Percentiles rank a stretch among this genome's conserved stretches.
Conservation (phyloP, 2,888 invertebrate species). For the Leptura quadrifasciata region DNA sequence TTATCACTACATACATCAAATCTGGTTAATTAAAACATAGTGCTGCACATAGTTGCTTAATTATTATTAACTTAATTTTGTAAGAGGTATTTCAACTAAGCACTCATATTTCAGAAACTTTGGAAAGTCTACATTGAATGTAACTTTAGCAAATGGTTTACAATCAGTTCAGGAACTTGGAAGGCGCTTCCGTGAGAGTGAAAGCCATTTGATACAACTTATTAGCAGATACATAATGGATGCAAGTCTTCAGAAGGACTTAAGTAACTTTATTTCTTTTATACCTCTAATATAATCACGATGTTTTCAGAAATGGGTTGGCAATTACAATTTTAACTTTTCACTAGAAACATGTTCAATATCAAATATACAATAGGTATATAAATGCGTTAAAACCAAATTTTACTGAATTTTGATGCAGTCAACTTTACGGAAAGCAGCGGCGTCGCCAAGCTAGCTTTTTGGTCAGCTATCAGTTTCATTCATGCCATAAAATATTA, state of each 20-base stretch:
- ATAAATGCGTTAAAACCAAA: no score
- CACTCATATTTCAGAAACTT: conserved; percentile 52
- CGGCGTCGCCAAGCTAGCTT: no score
- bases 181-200: conserved; percentile 59
- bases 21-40: background rate
- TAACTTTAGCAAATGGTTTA: conserved; percentile 50
- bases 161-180: conserved; percentile 57
- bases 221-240: conserved; percentile 64
- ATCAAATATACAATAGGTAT: no score
- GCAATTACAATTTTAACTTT: no score
- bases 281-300: background rate
- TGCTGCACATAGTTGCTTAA: conserved; percentile 7
- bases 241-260: conserved; percentile 60
- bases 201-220: conserved; percentile 61
- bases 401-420: no score
- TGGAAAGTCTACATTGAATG: conserved; percentile 44
- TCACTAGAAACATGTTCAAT: no score
- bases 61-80: conserved; percentile 11
- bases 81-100: conserved; percentile 8
- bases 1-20: background rate
- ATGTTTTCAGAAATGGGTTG: no score
- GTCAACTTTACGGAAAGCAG: no score
- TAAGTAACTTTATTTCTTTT: conserved; percentile 59
- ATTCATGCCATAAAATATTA: no score
- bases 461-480: no score